Base-by-base conservation (phyloP, 2,113 vertebrate genomes). In the Apodemus speciosus region DNA sequence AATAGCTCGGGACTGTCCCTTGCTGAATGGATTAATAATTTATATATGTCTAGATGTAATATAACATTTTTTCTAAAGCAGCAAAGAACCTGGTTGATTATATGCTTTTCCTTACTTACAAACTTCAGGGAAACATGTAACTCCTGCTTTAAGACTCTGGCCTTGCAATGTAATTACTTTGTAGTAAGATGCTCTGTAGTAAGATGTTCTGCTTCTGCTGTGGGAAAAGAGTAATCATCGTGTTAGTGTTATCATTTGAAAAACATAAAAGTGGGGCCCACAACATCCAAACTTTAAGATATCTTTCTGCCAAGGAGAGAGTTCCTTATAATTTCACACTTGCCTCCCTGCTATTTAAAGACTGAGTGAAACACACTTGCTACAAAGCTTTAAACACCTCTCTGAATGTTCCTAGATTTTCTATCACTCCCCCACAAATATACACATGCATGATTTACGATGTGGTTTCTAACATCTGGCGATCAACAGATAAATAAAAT, bases 401-500 rank as follows among this genome's bases (percentile, higher is more conserved):
- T 77, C 90, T 77, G 27, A 75, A 60, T 32, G 73, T 4, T 75
- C 27, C 75, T 88, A 51, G 15, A 51, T 13, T 71, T 11, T 49
- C 0, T n/a, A 8, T 46, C 25, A 35, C 23, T n/a, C 14, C 15
- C n/a, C 58, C 1, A 60, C 30, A 91, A 49, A 85, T 43, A 49
- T 30, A 51, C 9, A 73, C 3, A 18, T 30, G 7, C 10, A 11
- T 93, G 91, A 85, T 79, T 93, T 56, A 90, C 81, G 25, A 76
- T 73, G 68, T 93, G 90, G 43, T 71, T 95, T 27, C 66, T 60
- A 95, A 93, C 60, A 94, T 94, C 72, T 93, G 72, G 77, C 84
- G 62, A 90, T 75, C 72, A 90, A 71, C 38, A 88, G 40, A 90
- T 77, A 95, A 94, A 90, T 94, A 94, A 90, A 95, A 96, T 92